A percentile compares a stretch with the other conserved stretches of the same genome.
phyloP scores from a whole-genome alignment of 2,797 vertebrate genomes.

The Pangasius larnaudii region DNA sequence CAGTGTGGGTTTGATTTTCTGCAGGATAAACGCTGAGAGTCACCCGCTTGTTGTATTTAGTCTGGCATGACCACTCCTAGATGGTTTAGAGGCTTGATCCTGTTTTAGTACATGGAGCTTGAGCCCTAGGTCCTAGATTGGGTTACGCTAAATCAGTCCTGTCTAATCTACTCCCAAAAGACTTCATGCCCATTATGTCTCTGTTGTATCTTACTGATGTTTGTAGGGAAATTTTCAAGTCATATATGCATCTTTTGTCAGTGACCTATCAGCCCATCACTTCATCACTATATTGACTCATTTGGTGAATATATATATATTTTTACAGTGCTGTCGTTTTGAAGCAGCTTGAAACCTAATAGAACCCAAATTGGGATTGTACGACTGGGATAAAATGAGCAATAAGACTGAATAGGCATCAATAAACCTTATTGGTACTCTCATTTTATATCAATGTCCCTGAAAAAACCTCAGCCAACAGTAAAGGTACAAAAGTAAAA shows the following conservation, averaged over 20 bases:
- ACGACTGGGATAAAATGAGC: background rate
- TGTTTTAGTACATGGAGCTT: slow-evolving; percentile 27
- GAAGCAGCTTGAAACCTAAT: no score
- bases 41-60: slow-evolving; percentile 29
- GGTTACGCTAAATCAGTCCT: slow-evolving; percentile 31
- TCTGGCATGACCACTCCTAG: slow-evolving; percentile 30
- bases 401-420: background rate
- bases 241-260: no score
- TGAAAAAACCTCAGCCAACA: background rate
- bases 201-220: slow-evolving; percentile 8
- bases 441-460: background rate
- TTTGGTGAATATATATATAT: background rate
- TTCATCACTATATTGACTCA: background rate
- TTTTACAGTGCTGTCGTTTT: no score
- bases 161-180: slow-evolving; percentile 33
- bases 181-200: slow-evolving; percentile 13
- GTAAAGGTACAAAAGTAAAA: background rate
- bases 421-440: background rate
- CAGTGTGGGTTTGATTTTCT: slow-evolving; percentile 37
- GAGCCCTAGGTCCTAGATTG: slow-evolving; percentile 11
- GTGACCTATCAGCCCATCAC: background rate
- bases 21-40: slow-evolving; percentile 23
- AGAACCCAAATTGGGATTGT: no score
- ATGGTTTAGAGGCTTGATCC: slow-evolving; percentile 34
- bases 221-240: background rate